Evolutionary conservation across 2,797 vertebrate genomes (phyloP).

Genomic region (Siniperca undulata): DNA sequence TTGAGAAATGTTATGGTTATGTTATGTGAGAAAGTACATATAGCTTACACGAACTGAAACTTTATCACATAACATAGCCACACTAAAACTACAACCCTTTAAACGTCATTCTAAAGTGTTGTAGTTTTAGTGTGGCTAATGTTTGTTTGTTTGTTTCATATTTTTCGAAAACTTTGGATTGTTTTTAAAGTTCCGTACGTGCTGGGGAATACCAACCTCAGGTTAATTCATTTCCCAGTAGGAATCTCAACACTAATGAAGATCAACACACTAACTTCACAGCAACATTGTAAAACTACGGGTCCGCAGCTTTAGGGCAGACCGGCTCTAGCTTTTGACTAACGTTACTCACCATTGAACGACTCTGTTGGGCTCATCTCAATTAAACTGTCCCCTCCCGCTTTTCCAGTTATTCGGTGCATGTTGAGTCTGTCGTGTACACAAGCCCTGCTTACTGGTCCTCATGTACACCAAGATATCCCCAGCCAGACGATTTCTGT

Average conservation of each 20-base stretch:
- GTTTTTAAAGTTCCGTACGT: neutral
- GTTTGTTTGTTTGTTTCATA: neutral
- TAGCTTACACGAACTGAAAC: too few relatives aligned
- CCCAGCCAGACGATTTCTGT: neutral
- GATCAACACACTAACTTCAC: neutral
- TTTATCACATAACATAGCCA: too few relatives aligned
- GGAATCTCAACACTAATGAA: neutral
- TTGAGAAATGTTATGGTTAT: neutral
- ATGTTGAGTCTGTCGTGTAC: constrained; percentile 57
- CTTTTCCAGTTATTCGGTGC: constrained; percentile 77
- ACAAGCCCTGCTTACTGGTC: neutral
- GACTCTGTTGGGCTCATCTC: constrained; percentile 84
- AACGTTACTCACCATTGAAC: constrained; percentile 69
- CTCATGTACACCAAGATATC: constrained; percentile 10
- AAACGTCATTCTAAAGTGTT: too few relatives aligned
- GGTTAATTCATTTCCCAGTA: neutral
- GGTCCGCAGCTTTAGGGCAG: neutral
- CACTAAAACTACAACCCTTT: too few relatives aligned
- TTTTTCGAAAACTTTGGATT: neutral
- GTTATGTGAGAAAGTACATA: neutral
- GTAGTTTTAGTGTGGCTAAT: neutral
- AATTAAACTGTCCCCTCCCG: constrained; percentile 79
- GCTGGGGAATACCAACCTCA: neutral
- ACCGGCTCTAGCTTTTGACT: neutral
- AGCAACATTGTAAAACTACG: neutral